A percentile compares a stretch with the other conserved stretches of the same genome.
phyloP scores from a whole-genome alignment of 2,888 invertebrate species.

The Drosophila seclusa region DNA sequence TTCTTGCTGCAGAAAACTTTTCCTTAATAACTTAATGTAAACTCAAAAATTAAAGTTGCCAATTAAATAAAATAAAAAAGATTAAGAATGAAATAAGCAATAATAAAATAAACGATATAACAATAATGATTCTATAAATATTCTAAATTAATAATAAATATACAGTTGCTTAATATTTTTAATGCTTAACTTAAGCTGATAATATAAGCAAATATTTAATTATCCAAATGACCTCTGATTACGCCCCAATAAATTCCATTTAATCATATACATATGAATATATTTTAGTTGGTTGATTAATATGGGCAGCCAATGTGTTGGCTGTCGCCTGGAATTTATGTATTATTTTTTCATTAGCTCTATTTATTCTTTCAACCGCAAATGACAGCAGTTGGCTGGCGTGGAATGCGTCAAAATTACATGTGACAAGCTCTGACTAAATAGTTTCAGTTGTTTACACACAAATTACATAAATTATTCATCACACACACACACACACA shows the following conservation, averaged over 20 bases:
- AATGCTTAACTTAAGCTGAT: not conserved
- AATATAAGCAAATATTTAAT: not conserved
- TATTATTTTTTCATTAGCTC: constrained; percentile 60
- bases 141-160: not conserved
- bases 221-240: not conserved
- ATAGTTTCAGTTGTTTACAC: constrained; percentile 48
- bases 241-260: not conserved
- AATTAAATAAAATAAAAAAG: not conserved
- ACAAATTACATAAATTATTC: constrained; percentile 58
- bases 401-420: constrained; percentile 42
- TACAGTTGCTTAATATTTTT: not conserved
- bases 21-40: not conserved
- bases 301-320: not conserved
- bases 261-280: not conserved
- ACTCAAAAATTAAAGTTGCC: not conserved
- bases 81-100: not conserved
- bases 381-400: constrained; percentile 50
- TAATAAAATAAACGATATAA: not conserved
- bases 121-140: not conserved
- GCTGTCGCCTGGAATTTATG: constrained; percentile 16
- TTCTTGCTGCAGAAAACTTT: rapidly evolving
- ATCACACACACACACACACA: constrained; percentile 4
- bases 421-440: constrained; percentile 62
- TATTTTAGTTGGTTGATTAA: constrained; percentile 2
- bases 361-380: constrained; percentile 60